Evolutionary conservation across 2,888 invertebrate genomes (phyloP), one percentile per base, ranked within the genome.

Genomic region (Diabrotica balteata): DNA sequence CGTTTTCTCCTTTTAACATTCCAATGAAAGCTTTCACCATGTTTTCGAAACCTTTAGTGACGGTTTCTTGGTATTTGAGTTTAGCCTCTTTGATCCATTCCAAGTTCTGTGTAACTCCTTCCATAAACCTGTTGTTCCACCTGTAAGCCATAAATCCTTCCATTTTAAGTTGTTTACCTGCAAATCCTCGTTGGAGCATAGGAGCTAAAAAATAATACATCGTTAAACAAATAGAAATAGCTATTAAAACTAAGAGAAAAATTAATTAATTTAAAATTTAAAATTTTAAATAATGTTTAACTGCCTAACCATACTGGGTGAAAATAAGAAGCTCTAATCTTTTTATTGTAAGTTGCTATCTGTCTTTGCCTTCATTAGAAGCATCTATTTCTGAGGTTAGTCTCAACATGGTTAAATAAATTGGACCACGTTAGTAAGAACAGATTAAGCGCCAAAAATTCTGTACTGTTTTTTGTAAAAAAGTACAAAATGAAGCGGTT

Each of bases 31-130:
- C 78, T 47, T 74, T 66, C 32, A 78, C 75, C 75, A 77, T 77
- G 68, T 80, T 80, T 70, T 92, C 91, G 81, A 93, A 93, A 10
- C 81, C 80, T 68, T 77, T 84, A 6, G 90, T 90, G 5, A 90
- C 78, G 57, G 91, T 91, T 82, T 93, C 93, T 71, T 86, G 85
- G 78, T 90, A 90, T 77, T 89, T 88, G 10, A 93, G 76, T 82
- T 91, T 92, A 50, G 91, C 92, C 84, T 90, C 88, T 57, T 84
- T 82, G 66, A 92, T 83, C 90, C 89, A 90, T 32, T 10, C 32
- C 6, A 22, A 17, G 11, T 54, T 32, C 8, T 46, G 46, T 11
- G 53, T 22, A 11, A 53, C 10, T 32, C 22, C 46, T 46, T 46
- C 9, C 46, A 9, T 46, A 7, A 7, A 46, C 9, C 46, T 46